These are phyloP conservation scores for Molorchus minor DNA, from an alignment of 2,888 invertebrate species.

Conservation along the genomic window DNA sequence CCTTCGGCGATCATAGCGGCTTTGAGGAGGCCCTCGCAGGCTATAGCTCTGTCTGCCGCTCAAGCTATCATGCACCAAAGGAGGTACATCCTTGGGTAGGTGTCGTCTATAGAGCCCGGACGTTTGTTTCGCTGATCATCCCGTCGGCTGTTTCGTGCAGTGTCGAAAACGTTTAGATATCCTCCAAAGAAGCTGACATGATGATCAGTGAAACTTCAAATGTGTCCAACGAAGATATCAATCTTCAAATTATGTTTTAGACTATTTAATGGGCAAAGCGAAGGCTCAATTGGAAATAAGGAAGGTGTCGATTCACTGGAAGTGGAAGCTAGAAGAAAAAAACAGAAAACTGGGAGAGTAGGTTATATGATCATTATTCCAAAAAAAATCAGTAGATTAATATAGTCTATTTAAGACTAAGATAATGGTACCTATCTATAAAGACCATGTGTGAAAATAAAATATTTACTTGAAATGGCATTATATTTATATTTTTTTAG, in stretches of 20 bases:
- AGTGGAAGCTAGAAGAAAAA: conserved; percentile 50
- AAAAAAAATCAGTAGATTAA: background rate
- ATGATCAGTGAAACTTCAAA: no score
- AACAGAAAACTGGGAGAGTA: conserved; percentile 65
- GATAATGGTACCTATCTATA: no score
- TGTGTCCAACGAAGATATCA: no score
- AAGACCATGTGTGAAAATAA: no score
- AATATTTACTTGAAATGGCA: background rate
- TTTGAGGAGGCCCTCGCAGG: conserved; percentile 69
- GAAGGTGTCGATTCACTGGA: conserved; percentile 50
- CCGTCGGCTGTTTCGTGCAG: no score
- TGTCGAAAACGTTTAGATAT: no score
- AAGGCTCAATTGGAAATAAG: conserved; percentile 39
- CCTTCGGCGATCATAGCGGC: conserved; percentile 73
- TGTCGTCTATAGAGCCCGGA: conserved; percentile 2
- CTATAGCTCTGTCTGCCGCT: conserved; percentile 68
- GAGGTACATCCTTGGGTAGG: conserved; percentile 53
- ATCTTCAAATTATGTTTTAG: conserved; percentile 37
- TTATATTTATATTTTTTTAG: conserved; percentile 67
- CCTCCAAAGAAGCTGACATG: no score
- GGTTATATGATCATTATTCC: conserved; percentile 45
- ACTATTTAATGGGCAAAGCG: conserved; percentile 47
- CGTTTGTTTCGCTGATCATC: no score
- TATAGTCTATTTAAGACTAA: no score
- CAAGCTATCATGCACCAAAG: conserved; percentile 59